A percentile compares a stretch with the other conserved stretches of the same genome.
phyloP scores from a whole-genome alignment of 2,797 vertebrate genomes.

The Choloepus didactylus region DNA sequence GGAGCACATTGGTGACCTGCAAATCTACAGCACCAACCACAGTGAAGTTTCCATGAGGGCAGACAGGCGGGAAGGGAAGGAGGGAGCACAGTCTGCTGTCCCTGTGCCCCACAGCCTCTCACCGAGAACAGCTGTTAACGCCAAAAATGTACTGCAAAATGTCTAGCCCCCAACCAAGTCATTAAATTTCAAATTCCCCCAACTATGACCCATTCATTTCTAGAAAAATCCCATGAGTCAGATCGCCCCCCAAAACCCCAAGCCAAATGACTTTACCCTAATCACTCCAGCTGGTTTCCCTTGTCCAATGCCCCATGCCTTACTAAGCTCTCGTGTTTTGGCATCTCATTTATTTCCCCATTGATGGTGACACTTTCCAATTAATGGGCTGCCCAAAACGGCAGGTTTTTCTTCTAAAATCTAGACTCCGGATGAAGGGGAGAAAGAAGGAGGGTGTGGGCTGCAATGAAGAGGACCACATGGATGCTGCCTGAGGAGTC shows the following conservation, averaged over 20 bases:
- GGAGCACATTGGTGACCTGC: neutral
- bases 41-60: neutral
- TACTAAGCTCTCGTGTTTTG: slow-evolving; percentile 65
- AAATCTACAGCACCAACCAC: neutral
- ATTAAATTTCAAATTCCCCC: slow-evolving; percentile 57
- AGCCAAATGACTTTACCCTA: slow-evolving; percentile 52
- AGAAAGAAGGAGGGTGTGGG: neutral
- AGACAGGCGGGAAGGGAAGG: neutral
- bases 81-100: neutral
- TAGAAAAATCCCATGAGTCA: slow-evolving; percentile 60
- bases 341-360: slow-evolving; percentile 72
- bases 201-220: slow-evolving; percentile 43
- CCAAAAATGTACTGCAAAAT: neutral
- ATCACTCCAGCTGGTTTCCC: slow-evolving; percentile 59
- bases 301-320: slow-evolving; percentile 53
- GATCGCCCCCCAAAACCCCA: slow-evolving; percentile 60
- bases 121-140: neutral
- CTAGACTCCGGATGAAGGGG: slow-evolving; percentile 9
- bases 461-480: neutral
- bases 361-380: slow-evolving; percentile 70
- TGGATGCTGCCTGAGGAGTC: neutral
- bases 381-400: slow-evolving; percentile 41
- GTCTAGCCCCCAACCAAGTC: neutral
- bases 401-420: slow-evolving; percentile 62
- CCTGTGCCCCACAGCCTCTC: neutral